phyloP scores from a whole-genome alignment of 2,113 vertebrate genomes.

The Oreochromis spilurus region DNA sequence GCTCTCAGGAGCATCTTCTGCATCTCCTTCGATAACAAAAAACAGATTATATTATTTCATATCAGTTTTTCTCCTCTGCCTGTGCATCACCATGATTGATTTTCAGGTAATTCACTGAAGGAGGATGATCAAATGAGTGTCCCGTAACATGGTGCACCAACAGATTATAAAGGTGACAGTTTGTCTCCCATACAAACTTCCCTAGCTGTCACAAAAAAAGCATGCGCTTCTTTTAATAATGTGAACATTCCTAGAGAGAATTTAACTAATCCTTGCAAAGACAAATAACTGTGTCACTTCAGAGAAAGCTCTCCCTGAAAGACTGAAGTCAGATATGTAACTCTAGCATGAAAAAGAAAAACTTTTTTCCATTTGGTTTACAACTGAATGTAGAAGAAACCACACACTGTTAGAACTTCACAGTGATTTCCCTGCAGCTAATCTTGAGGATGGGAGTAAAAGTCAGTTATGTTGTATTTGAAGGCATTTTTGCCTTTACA shows the following conservation, averaged over 20 bases:
- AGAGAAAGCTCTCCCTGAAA: neutral
- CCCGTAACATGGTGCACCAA: conserved; percentile 19
- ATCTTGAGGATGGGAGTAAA: neutral
- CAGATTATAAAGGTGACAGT: conserved; percentile 20
- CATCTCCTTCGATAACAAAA: conserved; percentile 38
- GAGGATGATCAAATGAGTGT: conserved; percentile 33
- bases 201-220: neutral
- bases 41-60: conserved; percentile 51
- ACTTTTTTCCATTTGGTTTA: neutral
- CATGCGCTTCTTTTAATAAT: neutral
- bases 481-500: neutral
- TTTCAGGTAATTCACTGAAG: conserved; percentile 48
- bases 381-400: neutral
- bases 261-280: neutral
- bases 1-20: conserved; percentile 5
- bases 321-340: neutral
- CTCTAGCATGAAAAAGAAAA: neutral
- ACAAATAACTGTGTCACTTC: neutral
- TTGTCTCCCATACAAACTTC: conserved; percentile 9
- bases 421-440: neutral
- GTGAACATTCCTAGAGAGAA: neutral
- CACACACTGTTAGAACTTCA: neutral
- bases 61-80: conserved; percentile 33
- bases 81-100: conserved; percentile 55
- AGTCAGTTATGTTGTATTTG: neutral